Evolutionary conservation across 2,888 invertebrate genomes (phyloP), one percentile per base, ranked within the genome.

Genomic region (Monopis laevigella): DNA sequence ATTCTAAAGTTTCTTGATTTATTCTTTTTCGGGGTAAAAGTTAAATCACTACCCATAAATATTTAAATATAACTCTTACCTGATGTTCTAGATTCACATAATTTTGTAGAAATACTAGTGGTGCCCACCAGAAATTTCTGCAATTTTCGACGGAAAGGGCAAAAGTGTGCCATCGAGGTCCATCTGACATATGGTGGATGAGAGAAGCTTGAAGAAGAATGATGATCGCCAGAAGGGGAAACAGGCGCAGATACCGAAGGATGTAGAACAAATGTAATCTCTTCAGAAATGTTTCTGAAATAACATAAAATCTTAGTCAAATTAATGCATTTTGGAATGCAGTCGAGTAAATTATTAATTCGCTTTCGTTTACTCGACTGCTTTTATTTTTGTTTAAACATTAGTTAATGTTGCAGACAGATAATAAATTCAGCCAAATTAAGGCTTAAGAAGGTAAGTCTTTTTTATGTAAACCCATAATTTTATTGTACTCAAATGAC

Each of bases 91-190:
- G 57, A 27, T 56, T 65, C 0, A 62, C 49, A 39, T 46, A 67
- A 40, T 73, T 73, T 42, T 73, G 71, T 14, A 71, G 48, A 45
- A 72, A 59, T 11, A 73, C 48, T 6, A 73, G 40, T 0, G 73
- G 63, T 0, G 62, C 48, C 73, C 72, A 73, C 72, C 73, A 73
- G 41, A 54, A 58, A 0, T 53, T 48, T 29, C 70, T 51, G 36
- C 73, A 73, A n/a, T 45, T 46, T 11, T 62, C 53, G 0, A 56
- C 54, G 1, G 51, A 45, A 0, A 3, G 1, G 3, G 48, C 45
- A 2, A 52, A 48, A 1, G 44, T 18, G 3, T 19, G 40, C 56
- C 68, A 70, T 38, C 42, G 48, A 0, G 66, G 65, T 0, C 69
- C 69, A 46, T 68, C 69, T 0, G 56, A 46, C 12, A 54, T 42